Conservation (phyloP, 2,113 vertebrate species). For the Vidua chalybeata region DNA sequence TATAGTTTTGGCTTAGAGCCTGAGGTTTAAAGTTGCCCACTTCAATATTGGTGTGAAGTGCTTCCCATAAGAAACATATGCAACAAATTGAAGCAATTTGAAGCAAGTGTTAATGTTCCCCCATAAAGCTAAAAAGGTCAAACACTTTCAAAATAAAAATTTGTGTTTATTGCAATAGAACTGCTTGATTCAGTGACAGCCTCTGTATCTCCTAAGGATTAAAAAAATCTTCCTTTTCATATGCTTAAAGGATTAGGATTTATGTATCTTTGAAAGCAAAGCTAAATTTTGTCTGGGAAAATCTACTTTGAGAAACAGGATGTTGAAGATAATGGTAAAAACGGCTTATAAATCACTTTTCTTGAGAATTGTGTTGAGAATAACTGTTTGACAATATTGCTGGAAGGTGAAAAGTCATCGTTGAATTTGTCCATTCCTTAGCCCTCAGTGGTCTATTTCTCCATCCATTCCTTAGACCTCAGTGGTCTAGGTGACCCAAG, state of each 20-base stretch:
- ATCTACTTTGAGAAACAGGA: neutral
- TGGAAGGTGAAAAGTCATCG: neutral
- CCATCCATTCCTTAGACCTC: neutral
- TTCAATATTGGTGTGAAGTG: neutral
- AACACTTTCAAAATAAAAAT: neutral
- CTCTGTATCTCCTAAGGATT: neutral
- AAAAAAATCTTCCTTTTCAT: neutral
- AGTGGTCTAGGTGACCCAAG: neutral
- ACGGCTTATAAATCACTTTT: neutral
- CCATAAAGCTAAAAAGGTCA: neutral
- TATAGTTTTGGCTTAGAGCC: neutral
- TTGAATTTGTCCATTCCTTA: neutral
- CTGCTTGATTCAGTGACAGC: neutral
- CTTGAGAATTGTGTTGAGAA: neutral
- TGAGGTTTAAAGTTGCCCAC: neutral
- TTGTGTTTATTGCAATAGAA: neutral
- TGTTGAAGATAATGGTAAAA: neutral
- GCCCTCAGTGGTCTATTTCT: neutral
- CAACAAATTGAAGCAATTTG: neutral
- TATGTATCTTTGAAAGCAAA: neutral
- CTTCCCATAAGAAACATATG: neutral
- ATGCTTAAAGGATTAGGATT: neutral
- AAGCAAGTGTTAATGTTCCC: neutral
- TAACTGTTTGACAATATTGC: neutral
- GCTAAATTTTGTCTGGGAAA: neutral